Conservation (phyloP, 1,140 invertebrate species). For the Littorina saxatilis region DNA sequence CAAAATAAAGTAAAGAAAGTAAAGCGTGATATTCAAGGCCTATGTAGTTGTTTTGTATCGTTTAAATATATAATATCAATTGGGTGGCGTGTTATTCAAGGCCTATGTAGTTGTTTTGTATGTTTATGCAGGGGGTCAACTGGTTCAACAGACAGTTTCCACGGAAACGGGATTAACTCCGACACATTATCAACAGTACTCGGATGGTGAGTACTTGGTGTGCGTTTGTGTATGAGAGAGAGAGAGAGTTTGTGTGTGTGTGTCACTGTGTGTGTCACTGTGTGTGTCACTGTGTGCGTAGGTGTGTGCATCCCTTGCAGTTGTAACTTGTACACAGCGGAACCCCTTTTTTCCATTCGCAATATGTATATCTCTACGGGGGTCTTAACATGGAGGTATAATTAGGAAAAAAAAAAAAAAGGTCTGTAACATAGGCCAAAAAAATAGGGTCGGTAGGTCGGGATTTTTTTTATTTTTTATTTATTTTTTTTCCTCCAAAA, state of each 20-base stretch:
- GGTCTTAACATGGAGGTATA: not conserved
- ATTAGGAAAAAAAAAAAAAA: not conserved
- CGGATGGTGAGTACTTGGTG: not conserved
- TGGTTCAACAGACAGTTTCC: not conserved
- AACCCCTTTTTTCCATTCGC: not conserved
- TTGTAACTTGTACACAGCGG: not conserved
- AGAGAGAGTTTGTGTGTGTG: not conserved
- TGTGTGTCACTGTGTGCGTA: not conserved
- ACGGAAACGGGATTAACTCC: slow-evolving; percentile 17
- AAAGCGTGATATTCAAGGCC: no score
- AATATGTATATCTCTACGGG: not conserved
- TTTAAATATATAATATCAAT: no score
- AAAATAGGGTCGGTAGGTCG: no score
- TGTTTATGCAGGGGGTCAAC: not conserved
- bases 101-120: not conserved
- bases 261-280: not conserved
- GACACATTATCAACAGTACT: slow-evolving; percentile 11
- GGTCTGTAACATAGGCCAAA: not conserved
- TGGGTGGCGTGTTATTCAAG: not conserved
- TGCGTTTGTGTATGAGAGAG: not conserved
- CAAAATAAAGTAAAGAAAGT: no score
- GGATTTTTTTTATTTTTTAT: no score
- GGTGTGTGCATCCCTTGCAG: not conserved
- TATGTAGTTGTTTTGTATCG: not conserved
- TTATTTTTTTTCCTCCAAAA: no score